These are phyloP conservation scores for Hoplodrina ambigua DNA, from an alignment of 2,888 invertebrate genomes.

Conservation along the genomic window DNA sequence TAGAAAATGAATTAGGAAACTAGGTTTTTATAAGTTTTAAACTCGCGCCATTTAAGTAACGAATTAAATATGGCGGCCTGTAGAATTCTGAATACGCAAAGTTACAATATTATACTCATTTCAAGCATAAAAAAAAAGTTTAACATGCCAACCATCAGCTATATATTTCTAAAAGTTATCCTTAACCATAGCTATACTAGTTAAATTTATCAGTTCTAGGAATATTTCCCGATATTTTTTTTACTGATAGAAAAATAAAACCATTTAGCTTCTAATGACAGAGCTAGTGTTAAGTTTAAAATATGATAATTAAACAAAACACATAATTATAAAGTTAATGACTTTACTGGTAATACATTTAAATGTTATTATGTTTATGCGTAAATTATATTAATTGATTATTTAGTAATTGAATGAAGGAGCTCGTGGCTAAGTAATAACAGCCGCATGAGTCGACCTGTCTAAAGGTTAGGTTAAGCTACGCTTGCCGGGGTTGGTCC, in stretches of 20 bases:
- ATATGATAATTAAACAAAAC: slow-evolving; percentile 1
- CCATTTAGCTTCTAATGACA: slow-evolving; percentile 4
- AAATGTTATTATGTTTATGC: not conserved
- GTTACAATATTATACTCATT: too few species aligned
- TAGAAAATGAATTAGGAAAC: too few species aligned
- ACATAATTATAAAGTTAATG: slow-evolving; percentile 3
- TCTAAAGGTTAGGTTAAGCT: too few species aligned
- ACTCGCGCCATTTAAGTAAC: too few species aligned
- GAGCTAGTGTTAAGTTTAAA: not conserved
- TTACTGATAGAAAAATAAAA: not conserved
- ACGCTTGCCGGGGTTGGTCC: too few species aligned
- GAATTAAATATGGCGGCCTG: too few species aligned
- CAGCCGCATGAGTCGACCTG: too few species aligned
- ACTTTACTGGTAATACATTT: not conserved
- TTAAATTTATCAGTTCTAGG: slow-evolving; percentile 7
- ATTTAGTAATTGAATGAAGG: not conserved
- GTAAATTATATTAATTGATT: not conserved
- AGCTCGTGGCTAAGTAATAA: too few species aligned
- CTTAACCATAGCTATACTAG: not conserved
- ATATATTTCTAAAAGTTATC: not conserved
- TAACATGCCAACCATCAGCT: too few species aligned
- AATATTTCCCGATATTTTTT: not conserved
- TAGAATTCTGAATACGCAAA: too few species aligned
- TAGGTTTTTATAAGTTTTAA: too few species aligned
- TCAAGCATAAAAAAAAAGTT: too few species aligned